Percentiles rank a stretch among this genome's conserved stretches.
Conservation (phyloP, 2,797 vertebrate species). For the Enteromius unitaeniatus region DNA sequence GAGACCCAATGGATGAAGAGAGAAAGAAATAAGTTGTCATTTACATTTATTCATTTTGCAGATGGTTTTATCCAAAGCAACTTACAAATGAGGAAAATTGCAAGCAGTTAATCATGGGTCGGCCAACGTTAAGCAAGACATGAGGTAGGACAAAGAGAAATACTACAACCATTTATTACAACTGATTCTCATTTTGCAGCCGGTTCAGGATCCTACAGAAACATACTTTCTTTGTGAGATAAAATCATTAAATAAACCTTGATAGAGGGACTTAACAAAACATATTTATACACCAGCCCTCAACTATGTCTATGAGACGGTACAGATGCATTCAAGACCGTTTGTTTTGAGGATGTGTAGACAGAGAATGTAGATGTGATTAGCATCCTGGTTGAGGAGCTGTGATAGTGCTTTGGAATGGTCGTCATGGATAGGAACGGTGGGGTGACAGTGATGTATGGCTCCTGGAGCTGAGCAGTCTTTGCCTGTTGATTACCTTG, state of each 20-base stretch:
- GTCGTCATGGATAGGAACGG: constrained; percentile 63
- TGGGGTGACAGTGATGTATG: constrained; percentile 85
- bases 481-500: constrained; percentile 74
- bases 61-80: neutral
- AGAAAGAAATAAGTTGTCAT: neutral
- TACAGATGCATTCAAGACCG: constrained; percentile 35
- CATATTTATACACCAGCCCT: neutral
- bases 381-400: constrained; percentile 58
- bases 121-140: neutral
- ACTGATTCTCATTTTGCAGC: neutral
- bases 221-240: neutral
- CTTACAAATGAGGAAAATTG: neutral
- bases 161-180: neutral
- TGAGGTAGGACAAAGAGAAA: neutral
- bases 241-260: neutral
- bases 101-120: neutral
- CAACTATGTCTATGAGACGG: constrained; percentile 3
- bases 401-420: constrained; percentile 45
- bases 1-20: neutral
- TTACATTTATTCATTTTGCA: constrained; percentile 8
- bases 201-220: neutral
- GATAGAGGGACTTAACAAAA: constrained; percentile 10
- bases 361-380: constrained; percentile 39
- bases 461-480: constrained; percentile 67
- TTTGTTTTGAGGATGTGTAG: constrained; percentile 36